These are phyloP conservation scores for Agrilus mali DNA, from an alignment of 2,888 invertebrate genomes.

Conservation along the genomic window DNA sequence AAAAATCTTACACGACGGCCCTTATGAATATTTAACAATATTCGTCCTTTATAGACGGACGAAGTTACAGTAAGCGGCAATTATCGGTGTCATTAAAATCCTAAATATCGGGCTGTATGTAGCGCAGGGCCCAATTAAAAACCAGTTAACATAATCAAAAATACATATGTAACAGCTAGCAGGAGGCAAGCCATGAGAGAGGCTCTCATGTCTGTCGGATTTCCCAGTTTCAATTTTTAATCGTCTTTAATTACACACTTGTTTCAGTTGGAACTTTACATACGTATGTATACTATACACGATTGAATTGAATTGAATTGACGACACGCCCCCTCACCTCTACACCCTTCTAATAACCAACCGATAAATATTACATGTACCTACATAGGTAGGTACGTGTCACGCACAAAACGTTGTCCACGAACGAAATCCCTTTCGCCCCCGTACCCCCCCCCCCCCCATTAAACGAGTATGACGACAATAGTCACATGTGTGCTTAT, in stretches of 20 bases:
- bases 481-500: too few species aligned
- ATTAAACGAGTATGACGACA: constrained; percentile 12
- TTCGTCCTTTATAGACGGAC: too few species aligned
- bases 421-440: too few species aligned
- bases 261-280: constrained; percentile 9
- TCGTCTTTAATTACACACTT: constrained; percentile 12
- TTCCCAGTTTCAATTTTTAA: constrained; percentile 12
- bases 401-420: constrained; percentile 8
- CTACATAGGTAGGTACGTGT: constrained; percentile 9
- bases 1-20: too few species aligned
- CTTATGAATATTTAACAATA: too few species aligned
- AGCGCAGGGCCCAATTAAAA: constrained; percentile 12
- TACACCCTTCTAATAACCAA: constrained; percentile 10
- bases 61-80: too few species aligned
- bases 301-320: too few species aligned
- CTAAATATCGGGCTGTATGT: constrained; percentile 2
- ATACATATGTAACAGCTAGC: constrained; percentile 8
- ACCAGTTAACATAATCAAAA: constrained; percentile 11
- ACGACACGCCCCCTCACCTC: too few species aligned
- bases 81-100: too few species aligned
- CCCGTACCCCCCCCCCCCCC: constrained; percentile 11
- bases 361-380: constrained; percentile 8
- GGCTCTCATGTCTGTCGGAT: too few species aligned
- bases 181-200: too few species aligned
- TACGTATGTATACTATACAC: constrained; percentile 4